These are phyloP conservation scores for Phycodurus eques DNA, from an alignment of 2,113 vertebrate genomes.

Conservation along the genomic window DNA sequence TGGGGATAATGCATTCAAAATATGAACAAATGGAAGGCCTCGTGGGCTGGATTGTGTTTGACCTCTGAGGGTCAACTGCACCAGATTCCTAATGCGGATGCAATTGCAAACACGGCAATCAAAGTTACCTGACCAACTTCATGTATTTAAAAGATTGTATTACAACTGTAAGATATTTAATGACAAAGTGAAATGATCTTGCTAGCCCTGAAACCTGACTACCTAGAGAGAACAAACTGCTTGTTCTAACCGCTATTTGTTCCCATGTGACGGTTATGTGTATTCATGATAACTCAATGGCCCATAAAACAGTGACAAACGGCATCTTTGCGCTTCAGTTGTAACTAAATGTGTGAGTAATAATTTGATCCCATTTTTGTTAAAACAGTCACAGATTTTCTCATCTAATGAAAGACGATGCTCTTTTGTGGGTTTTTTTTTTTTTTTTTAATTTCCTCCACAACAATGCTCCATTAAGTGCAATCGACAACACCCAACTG, in stretches of 20 bases:
- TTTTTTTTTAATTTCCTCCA: slow-evolving; percentile 25
- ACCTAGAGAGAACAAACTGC: too few relatives aligned
- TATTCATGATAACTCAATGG: not conserved
- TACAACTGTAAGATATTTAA: too few relatives aligned
- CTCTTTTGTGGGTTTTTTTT: slow-evolving; percentile 4
- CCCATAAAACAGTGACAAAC: not conserved
- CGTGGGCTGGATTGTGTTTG: too few relatives aligned
- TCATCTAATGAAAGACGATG: slow-evolving; percentile 24
- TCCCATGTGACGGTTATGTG: not conserved
- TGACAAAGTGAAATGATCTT: too few relatives aligned
- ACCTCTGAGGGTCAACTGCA: too few relatives aligned
- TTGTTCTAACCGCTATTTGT: too few relatives aligned
- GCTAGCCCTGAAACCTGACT: not conserved
- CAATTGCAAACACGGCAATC: too few relatives aligned
- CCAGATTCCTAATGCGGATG: too few relatives aligned
- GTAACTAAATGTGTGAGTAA: not conserved
- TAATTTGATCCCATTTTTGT: not conserved
- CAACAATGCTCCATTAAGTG: slow-evolving; percentile 29
- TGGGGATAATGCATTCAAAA: too few relatives aligned
- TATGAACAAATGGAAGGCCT: too few relatives aligned
- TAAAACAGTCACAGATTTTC: slow-evolving; percentile 11
- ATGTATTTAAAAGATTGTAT: too few relatives aligned
- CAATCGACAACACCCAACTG: slow-evolving; percentile 44
- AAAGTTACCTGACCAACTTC: too few relatives aligned
- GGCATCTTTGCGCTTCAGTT: not conserved